Base-by-base conservation (phyloP, 2,888 invertebrate genomes). In the Brenthis daphne region DNA sequence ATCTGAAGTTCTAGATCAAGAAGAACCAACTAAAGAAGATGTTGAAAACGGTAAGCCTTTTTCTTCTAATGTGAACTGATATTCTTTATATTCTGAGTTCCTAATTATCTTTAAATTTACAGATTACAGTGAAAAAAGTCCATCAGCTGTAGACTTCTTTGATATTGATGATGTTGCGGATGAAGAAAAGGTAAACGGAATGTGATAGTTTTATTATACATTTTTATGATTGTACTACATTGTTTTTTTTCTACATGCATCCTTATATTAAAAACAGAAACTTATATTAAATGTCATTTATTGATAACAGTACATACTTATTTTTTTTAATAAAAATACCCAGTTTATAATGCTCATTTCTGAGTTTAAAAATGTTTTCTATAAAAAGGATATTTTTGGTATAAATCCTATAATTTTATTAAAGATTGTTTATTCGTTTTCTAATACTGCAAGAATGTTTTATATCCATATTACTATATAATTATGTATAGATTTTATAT, bases 81-180 rank as follows among this genome's bases (percentile, higher is more conserved):
- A 13, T 43, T 24, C 3, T 6, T 12, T 53, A 14, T 20, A 43
- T 43, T 43, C 11, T 11, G 37, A 8, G 37, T 3, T 43, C 37
- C 2, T 43, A 43, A 43, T 33, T 20, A 43, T 63, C 24, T 20
- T n/a, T 37, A 20, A 20, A 12, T 61, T 89, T 90, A 65, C 86
- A 93, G 93, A 93, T 84, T 93, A 91, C 64, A 84, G 83, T 20
- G 80, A 85, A 69, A 93, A 93, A 80, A 93, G 93, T 79, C 93
- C 93, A 61, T 92, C 96, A 16, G 99, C 99, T 0, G 93, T 97
- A 20, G 99, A 99, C 86, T 99, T 96, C 86, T 99, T 97, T 70
- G 98, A 99, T 83, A 98, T 99, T 77, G 97, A 94, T 78, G 99
- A 99, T 92, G 89, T 96, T n/a, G 98, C 96, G 0, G 98, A 98